Evolutionary conservation across 2,888 invertebrate genomes (phyloP).

Genomic region (Laothoe populi): DNA sequence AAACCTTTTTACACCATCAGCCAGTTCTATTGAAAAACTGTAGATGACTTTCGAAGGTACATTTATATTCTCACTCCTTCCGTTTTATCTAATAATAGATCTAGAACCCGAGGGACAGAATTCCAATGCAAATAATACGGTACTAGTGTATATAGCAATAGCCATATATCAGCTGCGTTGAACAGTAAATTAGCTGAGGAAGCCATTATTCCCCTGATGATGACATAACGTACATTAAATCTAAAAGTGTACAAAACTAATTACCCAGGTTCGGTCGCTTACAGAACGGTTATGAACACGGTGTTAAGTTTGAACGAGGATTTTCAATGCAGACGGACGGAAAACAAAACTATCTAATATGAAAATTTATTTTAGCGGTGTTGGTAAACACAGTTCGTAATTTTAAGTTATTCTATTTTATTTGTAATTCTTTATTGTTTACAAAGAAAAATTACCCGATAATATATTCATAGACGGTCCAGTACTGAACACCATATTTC

Average conservation of each 20-base stretch:
- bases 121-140: slow-evolving; percentile 35
- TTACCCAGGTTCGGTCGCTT: slow-evolving; percentile 55
- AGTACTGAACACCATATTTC: slow-evolving; percentile 6
- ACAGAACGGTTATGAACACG: slow-evolving; percentile 5
- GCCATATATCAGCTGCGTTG: slow-evolving; percentile 59
- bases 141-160: slow-evolving; percentile 43
- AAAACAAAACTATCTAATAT: neutral
- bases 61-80: neutral
- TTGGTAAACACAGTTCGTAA: no score
- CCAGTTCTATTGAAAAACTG: neutral
- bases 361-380: neutral
- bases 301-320: slow-evolving; percentile 1
- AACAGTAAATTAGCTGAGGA: slow-evolving; percentile 68
- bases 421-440: no score
- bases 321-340: slow-evolving; percentile 28
- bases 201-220: slow-evolving; percentile 64
- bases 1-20: neutral
- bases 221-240: slow-evolving; percentile 66
- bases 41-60: no score
- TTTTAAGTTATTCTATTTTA: no score
- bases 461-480: neutral
- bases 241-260: slow-evolving; percentile 76
- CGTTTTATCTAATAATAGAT: neutral
- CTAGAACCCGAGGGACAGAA: slow-evolving; percentile 13
- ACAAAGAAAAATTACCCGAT: neutral